Evolutionary conservation across 1,140 invertebrate genomes (phyloP).

Genomic region (Lepidotrigona ventralis): DNA sequence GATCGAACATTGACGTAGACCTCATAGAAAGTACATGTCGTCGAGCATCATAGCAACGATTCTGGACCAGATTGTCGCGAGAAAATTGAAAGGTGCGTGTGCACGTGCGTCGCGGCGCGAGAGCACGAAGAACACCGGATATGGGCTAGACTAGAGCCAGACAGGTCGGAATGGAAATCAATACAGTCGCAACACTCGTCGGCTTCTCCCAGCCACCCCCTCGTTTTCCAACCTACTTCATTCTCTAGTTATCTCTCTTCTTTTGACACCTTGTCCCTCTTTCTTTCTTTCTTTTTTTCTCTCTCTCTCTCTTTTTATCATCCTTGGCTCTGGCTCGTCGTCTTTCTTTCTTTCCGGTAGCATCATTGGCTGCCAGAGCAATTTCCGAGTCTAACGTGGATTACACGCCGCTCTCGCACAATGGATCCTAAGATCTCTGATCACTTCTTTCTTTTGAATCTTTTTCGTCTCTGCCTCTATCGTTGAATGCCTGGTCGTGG

Average conservation of each 20-base stretch:
- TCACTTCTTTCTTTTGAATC: background rate
- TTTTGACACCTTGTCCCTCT: constrained; percentile 6
- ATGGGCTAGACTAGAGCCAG: constrained; percentile 57
- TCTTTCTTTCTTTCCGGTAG: constrained; percentile 32
- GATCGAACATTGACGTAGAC: background rate
- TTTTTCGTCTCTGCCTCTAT: background rate
- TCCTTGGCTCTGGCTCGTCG: background rate
- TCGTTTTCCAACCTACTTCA: constrained; percentile 27
- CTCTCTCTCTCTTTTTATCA: no score
- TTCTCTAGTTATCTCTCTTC: constrained; percentile 23
- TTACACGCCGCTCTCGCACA: constrained; percentile 33
- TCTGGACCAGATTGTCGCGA: background rate
- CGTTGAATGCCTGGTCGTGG: background rate
- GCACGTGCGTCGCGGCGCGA: constrained; percentile 28
- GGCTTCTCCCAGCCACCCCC: constrained; percentile 35
- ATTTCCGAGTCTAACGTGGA: constrained; percentile 43
- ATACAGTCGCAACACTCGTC: constrained; percentile 58
- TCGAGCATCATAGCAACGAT: background rate
- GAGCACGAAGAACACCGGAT: constrained; percentile 42
- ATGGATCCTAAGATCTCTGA: constrained; percentile 29
- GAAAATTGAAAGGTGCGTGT: background rate
- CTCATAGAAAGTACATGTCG: background rate
- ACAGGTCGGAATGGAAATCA: constrained; percentile 56
- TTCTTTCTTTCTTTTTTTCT: background rate
- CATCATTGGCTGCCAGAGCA: constrained; percentile 35